Conservation (phyloP, 2,113 vertebrate species). For the Vireo altiloquus region DNA sequence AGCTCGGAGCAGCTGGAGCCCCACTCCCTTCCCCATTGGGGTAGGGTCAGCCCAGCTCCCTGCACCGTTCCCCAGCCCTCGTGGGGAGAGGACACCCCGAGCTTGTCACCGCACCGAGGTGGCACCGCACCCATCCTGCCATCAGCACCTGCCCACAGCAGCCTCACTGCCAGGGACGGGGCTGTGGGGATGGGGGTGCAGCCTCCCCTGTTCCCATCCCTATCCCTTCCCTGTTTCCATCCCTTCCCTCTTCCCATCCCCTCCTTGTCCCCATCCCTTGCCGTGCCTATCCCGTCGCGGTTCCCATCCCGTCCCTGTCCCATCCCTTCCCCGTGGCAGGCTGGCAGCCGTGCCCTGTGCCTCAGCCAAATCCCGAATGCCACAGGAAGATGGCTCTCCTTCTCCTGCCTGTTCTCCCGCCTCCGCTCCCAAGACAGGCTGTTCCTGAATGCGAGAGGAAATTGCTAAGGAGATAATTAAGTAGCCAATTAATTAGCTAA, state of each 20-base stretch:
- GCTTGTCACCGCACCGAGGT: too few relatives aligned
- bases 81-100: background rate
- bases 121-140: background rate
- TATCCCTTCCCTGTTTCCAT: background rate
- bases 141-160: rapidly evolving
- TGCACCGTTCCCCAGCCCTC: rapidly evolving
- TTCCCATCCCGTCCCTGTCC: background rate
- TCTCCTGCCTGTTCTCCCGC: constrained; percentile 12
- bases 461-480: constrained; percentile 42
- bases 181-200: background rate
- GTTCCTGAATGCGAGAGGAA: constrained; percentile 49
- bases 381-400: constrained; percentile 24
- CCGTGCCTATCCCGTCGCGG: background rate
- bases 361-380: background rate
- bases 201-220: background rate
- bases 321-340: background rate
- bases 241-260: background rate
- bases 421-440: constrained; percentile 19
- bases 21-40: rapidly evolving
- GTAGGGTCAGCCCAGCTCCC: background rate
- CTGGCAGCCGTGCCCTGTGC: background rate
- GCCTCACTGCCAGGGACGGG: background rate
- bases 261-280: background rate
- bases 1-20: background rate
- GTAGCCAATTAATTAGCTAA: constrained; percentile 55